Evolutionary conservation across 2,888 invertebrate species (phyloP), one percentile per base, ranked within the genome.

Genomic region (Ligdia adustata): DNA sequence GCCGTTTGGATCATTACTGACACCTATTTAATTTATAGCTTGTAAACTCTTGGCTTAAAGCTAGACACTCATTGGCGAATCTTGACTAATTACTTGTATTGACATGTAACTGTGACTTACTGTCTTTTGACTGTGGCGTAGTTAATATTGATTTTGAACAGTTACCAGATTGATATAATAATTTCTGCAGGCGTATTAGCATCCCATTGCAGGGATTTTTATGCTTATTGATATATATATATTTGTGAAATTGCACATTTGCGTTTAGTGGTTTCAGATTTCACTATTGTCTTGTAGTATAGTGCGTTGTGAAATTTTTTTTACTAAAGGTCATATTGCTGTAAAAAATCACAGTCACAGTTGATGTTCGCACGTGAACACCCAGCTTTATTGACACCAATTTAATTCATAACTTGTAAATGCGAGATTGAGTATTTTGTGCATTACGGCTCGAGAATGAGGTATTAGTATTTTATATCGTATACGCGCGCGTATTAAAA

Each of bases 1-100:
- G 55, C 42, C 22, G 56, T 45, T 51, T 60, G 55, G 59, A 70
- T 77, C 77, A 75, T 76, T 73, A 77, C 67, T 55, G 56, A 52
- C 44, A 56, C 59, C 56, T 64, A 70, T 75, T 75, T 79, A 75
- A 76, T 78, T 74, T 78, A 70, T 69, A 64, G 56, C 54, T 37
- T 55, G 40, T 46, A 51, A 37, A 52, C 20, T 4, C 29, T 13
- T 9, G 7, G 12, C 6, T 4, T 37, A 37, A 37, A 9, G 27
- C 37, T 7, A 4, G 16, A 12, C 20, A 16, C 22, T 22, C 22
- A 7, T 7, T 6, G 3, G 22, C 4, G 7, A 22, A 7, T 22
- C 4, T 18, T 22, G 22, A 7, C 22, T 6, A 6, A n/a, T 7
- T 22, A 1, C 22, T 22, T 22, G 4, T 2, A 6, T 7, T 6